These are phyloP conservation scores for Cheilosia urbana DNA, from an alignment of 2,888 invertebrate genomes.

Conservation along the genomic window DNA sequence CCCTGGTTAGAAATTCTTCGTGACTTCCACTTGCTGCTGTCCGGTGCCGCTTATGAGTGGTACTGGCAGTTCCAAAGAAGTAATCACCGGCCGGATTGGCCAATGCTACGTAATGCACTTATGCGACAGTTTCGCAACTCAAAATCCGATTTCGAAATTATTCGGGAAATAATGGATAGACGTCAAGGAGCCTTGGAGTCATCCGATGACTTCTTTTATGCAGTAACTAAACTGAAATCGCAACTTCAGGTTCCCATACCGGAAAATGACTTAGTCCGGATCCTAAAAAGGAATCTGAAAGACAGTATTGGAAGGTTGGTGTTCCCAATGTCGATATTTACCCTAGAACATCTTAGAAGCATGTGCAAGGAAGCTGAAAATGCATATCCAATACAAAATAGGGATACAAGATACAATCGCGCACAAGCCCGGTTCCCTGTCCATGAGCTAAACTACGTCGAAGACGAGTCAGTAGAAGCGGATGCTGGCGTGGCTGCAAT, in stretches of 20 bases:
- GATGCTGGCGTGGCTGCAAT: no score
- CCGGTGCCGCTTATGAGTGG: background rate
- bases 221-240: background rate
- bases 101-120: background rate
- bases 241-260: background rate
- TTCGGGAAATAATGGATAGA: slow-evolving; percentile 17
- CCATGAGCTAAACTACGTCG: no score
- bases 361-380: no score
- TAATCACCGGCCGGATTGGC: background rate
- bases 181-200: background rate
- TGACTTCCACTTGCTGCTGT: no score
- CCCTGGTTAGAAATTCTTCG: no score
- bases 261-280: no score
- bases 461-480: no score
- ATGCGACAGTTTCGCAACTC: background rate
- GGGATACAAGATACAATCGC: no score
- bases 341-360: background rate
- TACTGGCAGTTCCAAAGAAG: background rate
- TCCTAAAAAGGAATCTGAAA: background rate
- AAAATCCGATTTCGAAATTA: background rate
- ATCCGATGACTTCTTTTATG: background rate
- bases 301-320: background rate
- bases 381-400: background rate
- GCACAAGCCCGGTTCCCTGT: no score
- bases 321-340: no score